Conservation (phyloP, 2,113 vertebrate species). For the Bubo bubo region DNA sequence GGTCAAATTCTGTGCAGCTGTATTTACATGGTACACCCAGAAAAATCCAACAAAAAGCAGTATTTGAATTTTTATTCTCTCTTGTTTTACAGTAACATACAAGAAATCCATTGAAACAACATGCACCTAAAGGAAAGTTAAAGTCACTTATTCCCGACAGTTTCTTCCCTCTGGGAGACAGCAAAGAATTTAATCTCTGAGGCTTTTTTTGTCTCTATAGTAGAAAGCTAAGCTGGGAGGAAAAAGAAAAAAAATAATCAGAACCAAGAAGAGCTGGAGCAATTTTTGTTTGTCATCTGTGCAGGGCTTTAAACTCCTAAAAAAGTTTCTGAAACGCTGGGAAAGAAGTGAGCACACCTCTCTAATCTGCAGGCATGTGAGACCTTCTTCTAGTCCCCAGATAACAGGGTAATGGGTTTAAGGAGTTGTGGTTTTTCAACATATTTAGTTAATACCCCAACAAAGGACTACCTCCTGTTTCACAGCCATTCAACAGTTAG, state of each 20-base stretch:
- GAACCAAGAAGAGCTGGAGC: fast-evolving
- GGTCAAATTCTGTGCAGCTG: neutral
- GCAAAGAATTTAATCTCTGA: neutral
- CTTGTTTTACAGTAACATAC: neutral
- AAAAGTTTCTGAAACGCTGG: neutral
- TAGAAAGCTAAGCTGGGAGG: neutral
- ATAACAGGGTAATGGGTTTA: neutral
- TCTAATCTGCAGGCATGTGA: neutral
- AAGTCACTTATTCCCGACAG: neutral
- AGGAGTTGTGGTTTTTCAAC: neutral
- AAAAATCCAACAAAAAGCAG: neutral
- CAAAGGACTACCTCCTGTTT: neutral
- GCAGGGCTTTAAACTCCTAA: neutral
- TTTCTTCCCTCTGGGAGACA: neutral
- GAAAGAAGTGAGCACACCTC: neutral
- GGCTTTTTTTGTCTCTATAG: neutral
- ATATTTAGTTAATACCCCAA: neutral
- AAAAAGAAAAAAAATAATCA: neutral
- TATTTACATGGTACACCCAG: neutral
- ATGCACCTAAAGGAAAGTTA: neutral
- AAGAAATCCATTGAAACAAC: neutral
- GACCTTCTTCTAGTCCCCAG: neutral
- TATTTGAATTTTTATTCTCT: neutral
- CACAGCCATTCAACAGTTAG: neutral
- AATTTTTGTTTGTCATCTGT: neutral